These are phyloP conservation scores for Silurus lanzhouensis DNA, from an alignment of 2,797 vertebrate genomes.

Conservation along the genomic window DNA sequence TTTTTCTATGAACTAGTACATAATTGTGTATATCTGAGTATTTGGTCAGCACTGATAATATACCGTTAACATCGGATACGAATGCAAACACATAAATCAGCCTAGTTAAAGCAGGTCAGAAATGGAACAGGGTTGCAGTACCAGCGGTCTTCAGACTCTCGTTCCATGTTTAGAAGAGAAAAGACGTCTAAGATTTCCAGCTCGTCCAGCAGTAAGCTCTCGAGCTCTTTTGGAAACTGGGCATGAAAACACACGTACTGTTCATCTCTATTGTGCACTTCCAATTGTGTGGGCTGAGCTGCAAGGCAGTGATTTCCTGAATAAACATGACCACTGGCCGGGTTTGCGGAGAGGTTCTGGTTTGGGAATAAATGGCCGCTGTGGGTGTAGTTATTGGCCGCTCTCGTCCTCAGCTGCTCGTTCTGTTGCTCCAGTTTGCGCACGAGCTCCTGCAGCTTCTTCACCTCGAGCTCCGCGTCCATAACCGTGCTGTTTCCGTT, in stretches of 20 bases:
- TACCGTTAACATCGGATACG: not conserved
- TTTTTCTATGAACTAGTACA: not conserved
- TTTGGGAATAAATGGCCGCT: conserved; percentile 70
- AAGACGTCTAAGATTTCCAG: conserved; percentile 86
- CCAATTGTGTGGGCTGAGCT: conserved; percentile 71
- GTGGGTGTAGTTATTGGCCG: conserved; percentile 75
- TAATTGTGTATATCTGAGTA: not conserved
- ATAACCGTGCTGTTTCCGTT: conserved; percentile 79
- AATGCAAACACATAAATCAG: not conserved
- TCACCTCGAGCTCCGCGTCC: conserved; percentile 93
- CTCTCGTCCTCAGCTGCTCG: conserved; percentile 88
- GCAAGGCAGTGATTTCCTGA: conserved; percentile 66
- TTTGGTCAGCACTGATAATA: not conserved
- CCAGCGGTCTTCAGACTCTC: conserved; percentile 84
- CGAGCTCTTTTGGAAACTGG: conserved; percentile 65
- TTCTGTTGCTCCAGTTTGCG: conserved; percentile 93
- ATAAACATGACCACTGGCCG: conserved; percentile 59
- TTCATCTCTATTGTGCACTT: conserved; percentile 62
- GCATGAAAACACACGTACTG: conserved; percentile 86
- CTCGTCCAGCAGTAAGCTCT: conserved; percentile 81
- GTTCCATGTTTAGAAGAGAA: conserved; percentile 66
- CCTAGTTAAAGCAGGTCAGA: conserved; percentile 34
- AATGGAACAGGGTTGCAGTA: conserved; percentile 62
- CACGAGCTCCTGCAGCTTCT: conserved; percentile 94
- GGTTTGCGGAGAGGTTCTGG: conserved; percentile 59